Conservation (phyloP, 2,797 vertebrate species). For the Telmatherina bonti region DNA sequence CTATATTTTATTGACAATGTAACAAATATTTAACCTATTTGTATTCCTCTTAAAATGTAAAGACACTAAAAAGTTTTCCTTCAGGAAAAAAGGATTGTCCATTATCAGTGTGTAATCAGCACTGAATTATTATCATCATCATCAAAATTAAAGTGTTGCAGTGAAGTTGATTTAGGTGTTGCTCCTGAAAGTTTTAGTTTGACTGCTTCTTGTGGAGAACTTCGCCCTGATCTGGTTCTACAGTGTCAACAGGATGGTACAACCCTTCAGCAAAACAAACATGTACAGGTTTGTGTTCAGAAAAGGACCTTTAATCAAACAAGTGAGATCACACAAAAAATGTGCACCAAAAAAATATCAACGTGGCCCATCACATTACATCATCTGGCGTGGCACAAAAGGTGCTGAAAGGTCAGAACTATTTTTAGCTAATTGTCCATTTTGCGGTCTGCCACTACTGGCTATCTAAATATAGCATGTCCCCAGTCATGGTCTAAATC, state of each 20-base stretch:
- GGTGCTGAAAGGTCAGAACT: slow-evolving; percentile 28
- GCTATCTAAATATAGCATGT: neutral
- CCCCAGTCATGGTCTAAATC: slow-evolving; percentile 1
- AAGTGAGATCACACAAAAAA: slow-evolving; percentile 13
- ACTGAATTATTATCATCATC: no score
- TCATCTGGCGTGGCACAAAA: slow-evolving; percentile 18
- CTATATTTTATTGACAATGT: no score
- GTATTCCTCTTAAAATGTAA: no score
- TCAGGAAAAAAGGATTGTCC: no score
- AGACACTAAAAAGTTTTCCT: no score
- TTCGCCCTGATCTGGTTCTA: neutral
- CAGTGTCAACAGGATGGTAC: neutral
- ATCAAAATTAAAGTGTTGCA: no score
- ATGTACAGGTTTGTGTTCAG: slow-evolving; percentile 4
- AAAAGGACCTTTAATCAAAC: neutral
- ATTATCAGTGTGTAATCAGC: no score
- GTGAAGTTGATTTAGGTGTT: neutral
- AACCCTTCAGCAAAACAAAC: neutral
- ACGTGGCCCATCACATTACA: neutral
- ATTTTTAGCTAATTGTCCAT: slow-evolving; percentile 32
- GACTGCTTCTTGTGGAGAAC: neutral
- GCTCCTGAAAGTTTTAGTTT: neutral
- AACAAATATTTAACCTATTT: no score
- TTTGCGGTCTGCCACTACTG: neutral
- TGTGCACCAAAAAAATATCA: slow-evolving; percentile 21